A percentile compares a stretch with the other conserved stretches of the same genome.
phyloP scores from a whole-genome alignment of 2,888 invertebrate species.

The Idaea dimidiata region DNA sequence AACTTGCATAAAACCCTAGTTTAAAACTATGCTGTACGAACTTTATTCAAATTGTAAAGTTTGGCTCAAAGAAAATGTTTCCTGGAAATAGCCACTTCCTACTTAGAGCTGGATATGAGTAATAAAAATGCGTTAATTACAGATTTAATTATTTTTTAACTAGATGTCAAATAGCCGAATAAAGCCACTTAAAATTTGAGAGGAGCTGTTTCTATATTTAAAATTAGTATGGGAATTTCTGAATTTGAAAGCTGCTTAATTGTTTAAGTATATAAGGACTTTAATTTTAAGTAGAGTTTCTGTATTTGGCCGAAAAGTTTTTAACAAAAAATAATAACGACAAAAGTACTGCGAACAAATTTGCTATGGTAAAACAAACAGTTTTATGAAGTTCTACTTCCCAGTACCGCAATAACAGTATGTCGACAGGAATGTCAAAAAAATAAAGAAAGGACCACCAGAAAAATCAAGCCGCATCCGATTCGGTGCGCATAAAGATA shows the following conservation, averaged over 20 bases:
- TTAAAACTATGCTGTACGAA: conserved; percentile 17
- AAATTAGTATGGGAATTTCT: too few species aligned
- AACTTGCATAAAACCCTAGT: conserved; percentile 23
- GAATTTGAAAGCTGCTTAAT: too few species aligned
- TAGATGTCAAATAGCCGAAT: background rate
- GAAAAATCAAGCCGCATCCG: background rate
- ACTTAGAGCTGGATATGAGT: conserved; percentile 2
- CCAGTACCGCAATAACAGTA: background rate
- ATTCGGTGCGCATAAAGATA: background rate
- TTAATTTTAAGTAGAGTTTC: too few species aligned
- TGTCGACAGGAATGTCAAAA: background rate
- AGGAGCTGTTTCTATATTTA: too few species aligned
- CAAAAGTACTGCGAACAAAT: too few species aligned
- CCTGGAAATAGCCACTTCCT: conserved; percentile 7
- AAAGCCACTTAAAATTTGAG: too few species aligned
- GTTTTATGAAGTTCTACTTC: too few species aligned
- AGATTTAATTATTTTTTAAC: background rate
- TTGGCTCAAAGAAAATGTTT: conserved; percentile 15
- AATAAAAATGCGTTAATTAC: background rate
- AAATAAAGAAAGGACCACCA: background rate
- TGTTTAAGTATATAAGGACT: too few species aligned
- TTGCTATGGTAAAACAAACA: too few species aligned
- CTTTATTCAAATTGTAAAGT: conserved; percentile 13
- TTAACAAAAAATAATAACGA: too few species aligned
- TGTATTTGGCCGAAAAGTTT: too few species aligned